Conservation (phyloP, 2,797 vertebrate genomes). For the Alectoris magna region DNA sequence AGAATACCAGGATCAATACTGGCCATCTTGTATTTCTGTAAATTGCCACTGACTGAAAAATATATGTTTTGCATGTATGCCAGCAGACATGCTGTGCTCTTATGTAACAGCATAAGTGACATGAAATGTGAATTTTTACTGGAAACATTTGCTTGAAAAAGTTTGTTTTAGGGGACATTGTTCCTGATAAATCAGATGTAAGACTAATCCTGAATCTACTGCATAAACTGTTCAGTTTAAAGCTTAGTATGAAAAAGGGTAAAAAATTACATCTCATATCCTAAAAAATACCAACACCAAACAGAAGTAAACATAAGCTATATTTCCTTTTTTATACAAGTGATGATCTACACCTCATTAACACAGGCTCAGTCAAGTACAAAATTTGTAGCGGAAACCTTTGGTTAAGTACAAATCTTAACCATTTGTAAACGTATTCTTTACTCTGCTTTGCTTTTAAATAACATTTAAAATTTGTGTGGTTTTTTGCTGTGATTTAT, state of each 20-base stretch:
- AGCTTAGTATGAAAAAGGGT: not conserved
- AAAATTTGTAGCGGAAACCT: no score
- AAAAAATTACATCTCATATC: not conserved
- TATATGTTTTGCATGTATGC: not conserved
- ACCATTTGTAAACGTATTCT: not conserved
- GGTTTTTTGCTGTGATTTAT: not conserved
- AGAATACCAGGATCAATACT: rapidly evolving
- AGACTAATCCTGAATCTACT: no score
- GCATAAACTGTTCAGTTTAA: not conserved
- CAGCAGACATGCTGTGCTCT: not conserved
- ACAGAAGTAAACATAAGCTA: not conserved
- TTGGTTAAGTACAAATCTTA: not conserved
- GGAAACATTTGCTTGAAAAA: not conserved
- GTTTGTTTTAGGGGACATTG: not conserved
- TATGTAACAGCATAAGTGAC: not conserved
- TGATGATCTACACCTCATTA: not conserved
- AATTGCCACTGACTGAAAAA: not conserved
- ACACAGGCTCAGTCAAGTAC: not conserved
- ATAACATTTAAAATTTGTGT: not conserved
- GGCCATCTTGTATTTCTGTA: not conserved
- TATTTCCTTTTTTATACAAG: not conserved
- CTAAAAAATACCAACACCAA: not conserved
- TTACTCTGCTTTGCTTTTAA: not conserved
- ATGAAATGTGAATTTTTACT: not conserved
- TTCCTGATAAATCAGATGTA: not conserved